Base-by-base conservation (phyloP, 2,113 vertebrate genomes). In the Setophaga coronata region DNA sequence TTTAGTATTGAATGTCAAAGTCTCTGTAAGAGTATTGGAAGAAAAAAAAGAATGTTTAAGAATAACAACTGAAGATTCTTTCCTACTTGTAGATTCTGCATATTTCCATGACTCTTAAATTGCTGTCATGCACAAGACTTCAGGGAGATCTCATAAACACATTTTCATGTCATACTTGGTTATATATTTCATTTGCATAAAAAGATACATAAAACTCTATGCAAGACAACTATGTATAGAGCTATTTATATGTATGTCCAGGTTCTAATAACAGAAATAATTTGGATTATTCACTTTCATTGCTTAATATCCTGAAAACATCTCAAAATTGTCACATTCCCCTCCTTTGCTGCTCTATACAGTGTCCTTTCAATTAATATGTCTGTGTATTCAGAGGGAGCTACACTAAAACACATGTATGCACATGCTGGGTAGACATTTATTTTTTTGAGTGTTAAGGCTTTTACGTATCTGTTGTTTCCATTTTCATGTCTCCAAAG, bases 401-500 rank as follows among this genome's bases (percentile, higher is more conserved):
- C 45, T 25, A 14, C 66, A 69, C 82, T 94, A 88, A 83, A 83
- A 72, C 77, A 87, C 54, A 82, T 47, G 47, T 36, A 81, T 80
- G 78, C 91, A 85, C 36, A 48, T 36, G 15, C 79, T 83, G 95
- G 80, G 85, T 87, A 97, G 90, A 79, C 73, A 47, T 82, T 82
- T 91, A 11, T 93, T 90, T 82, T 93, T 94, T 93, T 58, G 20
- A 89, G 89, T 31, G 62, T 93, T 96, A 97, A 97, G 93, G 61
- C 92, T 97, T 97, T 96, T 94, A 96, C 94, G 33, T 98, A 95
- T 98, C 98, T 98, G 97, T 96, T 98, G 97, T 98, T 98, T 96
- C 96, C 97, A 98, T 98, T 98, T 98, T 97, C 96, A 96, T 97
- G 96, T 97, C 96, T 98, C 96, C 86, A 93, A 98, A 97, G 95